These are phyloP conservation scores for Erpornis zantholeuca DNA, from an alignment of 2,113 vertebrate species.

Conservation along the genomic window DNA sequence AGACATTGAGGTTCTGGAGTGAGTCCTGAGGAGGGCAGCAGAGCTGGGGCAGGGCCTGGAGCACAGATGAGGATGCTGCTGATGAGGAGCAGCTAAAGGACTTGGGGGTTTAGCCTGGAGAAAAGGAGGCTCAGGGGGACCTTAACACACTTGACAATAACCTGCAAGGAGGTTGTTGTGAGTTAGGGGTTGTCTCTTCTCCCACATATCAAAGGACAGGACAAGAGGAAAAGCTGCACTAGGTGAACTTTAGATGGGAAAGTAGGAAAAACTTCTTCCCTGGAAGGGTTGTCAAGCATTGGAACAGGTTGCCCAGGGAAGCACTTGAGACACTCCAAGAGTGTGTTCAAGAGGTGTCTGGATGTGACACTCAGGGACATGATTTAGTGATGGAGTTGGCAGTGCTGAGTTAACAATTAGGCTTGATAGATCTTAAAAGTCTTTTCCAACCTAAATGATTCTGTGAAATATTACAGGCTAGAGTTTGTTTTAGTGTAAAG, in stretches of 20 bases:
- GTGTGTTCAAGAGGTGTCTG: not conserved
- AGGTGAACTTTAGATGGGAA: not conserved
- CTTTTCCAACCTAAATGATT: not conserved
- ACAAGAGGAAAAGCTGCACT: not conserved
- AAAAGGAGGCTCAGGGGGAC: not conserved
- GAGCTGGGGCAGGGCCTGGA: not conserved
- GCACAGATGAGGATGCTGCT: too few species aligned
- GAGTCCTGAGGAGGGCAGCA: fast-evolving
- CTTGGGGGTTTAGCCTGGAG: not conserved
- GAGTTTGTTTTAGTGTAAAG: not conserved
- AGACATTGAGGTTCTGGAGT: not conserved
- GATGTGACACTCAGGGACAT: not conserved
- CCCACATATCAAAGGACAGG: not conserved
- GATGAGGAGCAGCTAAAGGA: not conserved
- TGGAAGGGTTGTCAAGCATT: not conserved
- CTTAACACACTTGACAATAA: not conserved
- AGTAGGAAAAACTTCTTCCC: not conserved
- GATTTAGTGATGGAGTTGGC: not conserved
- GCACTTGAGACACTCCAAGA: not conserved
- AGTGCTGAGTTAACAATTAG: not conserved
- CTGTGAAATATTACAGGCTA: not conserved
- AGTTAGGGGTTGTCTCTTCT: not conserved
- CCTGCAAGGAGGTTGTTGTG: not conserved
- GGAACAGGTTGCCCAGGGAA: not conserved
- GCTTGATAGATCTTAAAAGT: not conserved